Evolutionary conservation across 2,888 invertebrate genomes (phyloP), one percentile per base, ranked within the genome.

Genomic region (Amphipyra berbera): DNA sequence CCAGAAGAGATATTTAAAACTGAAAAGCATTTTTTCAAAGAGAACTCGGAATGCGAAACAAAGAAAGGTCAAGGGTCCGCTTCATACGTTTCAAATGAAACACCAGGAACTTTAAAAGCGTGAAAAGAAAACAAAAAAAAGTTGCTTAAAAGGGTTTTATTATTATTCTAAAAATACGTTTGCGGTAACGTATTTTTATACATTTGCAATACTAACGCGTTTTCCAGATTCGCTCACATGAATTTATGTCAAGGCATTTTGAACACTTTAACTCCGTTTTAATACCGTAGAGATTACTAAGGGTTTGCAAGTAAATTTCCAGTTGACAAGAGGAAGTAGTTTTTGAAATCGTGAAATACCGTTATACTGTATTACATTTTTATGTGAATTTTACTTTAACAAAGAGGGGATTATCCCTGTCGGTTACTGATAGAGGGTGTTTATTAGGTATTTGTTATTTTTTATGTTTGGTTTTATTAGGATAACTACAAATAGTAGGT

Each of bases 231-330:
- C 38, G 14, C 46, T 59, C 13, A 40, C 47, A 55, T 62, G 57
- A 76, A 62, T 73, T 64, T 58, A 64, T 64, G 63, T 69, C 57
- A 64, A 54, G 55, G 53, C 54, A 13, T 60, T 71, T 54, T 50
- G 42, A 69, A 45, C 42, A 60, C 41, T 41, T 61, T 64, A 56
- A 67, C 55, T 68, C 62, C 40, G 40, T 60, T 63, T 68, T 68
- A 75, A 78, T 69, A 50, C 78, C 72, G 63, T 45, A 37, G 68
- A 65, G 78, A 57, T 65, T 67, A 66, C 61, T 40, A 14, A 33
- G 15, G 53, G 55, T 59, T 53, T 50, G 54, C 42, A 54, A 58
- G 55, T 70, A 70, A 60, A 75, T 66, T 66, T 60, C 41, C 45
- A 47, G 65, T 60, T 38, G 54, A 55, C 33, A 48, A 35, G 40